Percentiles rank a stretch among this genome's conserved stretches.
phyloP scores from a whole-genome alignment of 2,797 vertebrate genomes.

The Oceanodroma leucorhoa region DNA sequence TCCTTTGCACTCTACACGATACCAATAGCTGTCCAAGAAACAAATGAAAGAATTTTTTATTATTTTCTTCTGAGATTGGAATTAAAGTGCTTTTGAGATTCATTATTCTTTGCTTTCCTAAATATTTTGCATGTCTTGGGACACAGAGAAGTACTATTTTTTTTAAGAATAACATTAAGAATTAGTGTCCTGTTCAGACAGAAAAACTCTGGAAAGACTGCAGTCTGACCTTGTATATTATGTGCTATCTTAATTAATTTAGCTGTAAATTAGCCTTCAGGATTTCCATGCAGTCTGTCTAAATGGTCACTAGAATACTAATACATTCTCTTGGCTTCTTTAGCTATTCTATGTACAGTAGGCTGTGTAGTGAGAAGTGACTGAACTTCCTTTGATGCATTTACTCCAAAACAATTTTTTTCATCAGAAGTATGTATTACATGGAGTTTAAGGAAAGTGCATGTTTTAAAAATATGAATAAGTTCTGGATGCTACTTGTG shows the following conservation, averaged over 20 bases:
- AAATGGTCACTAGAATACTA: conserved; percentile 45
- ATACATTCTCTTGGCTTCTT: conserved; percentile 28
- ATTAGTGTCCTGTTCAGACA: neutral
- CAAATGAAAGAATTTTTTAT: neutral
- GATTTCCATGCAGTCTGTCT: conserved; percentile 21
- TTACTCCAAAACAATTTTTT: neutral
- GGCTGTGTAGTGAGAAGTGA: neutral
- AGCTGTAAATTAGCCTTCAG: conserved; percentile 51
- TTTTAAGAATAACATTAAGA: neutral
- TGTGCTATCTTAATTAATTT: conserved; percentile 43
- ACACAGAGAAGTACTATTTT: neutral
- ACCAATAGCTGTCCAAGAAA: neutral
- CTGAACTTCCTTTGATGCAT: neutral
- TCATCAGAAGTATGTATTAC: neutral
- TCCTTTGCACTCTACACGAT: neutral
- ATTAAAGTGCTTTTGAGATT: neutral
- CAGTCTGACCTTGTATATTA: neutral
- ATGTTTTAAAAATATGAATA: neutral
- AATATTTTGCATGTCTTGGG: neutral
- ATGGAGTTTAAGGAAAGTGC: neutral
- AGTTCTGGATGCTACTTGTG: neutral
- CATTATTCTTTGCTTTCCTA: neutral
- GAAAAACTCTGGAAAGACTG: conserved; percentile 6
- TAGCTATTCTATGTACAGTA: neutral
- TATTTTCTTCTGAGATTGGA: neutral